Evolutionary conservation across 2,113 vertebrate species (phyloP).

Genomic region (Erpornis zantholeuca): DNA sequence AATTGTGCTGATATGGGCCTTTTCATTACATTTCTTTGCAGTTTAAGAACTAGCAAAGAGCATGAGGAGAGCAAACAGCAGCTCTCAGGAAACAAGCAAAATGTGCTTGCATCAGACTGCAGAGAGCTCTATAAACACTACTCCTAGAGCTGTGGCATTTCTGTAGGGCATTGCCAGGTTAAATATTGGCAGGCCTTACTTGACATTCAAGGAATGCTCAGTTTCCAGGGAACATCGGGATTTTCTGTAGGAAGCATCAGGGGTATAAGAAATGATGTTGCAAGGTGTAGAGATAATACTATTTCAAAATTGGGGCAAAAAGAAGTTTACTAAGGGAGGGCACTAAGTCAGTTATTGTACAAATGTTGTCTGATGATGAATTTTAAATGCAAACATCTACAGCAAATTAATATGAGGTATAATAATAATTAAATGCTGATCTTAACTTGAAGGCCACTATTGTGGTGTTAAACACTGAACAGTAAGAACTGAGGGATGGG

Average conservation of each 20-base stretch:
- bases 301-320: not conserved
- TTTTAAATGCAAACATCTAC: not conserved
- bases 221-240: not conserved
- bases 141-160: not conserved
- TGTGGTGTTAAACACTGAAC: not conserved
- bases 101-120: not conserved
- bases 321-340: not conserved
- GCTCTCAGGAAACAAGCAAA: not conserved
- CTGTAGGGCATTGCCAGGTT: not conserved
- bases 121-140: not conserved
- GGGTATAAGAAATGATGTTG: not conserved
- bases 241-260: not conserved
- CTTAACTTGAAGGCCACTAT: not conserved
- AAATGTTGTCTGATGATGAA: not conserved
- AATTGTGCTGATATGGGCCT: not conserved
- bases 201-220: not conserved
- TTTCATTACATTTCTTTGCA: not conserved
- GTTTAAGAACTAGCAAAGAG: not conserved
- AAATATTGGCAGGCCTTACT: not conserved
- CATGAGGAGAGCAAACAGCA: not conserved
- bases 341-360: not conserved
- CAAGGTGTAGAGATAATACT: not conserved
- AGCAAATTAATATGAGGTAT: not conserved
- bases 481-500: fast-evolving
- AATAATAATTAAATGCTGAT: not conserved